Base-by-base conservation (phyloP, 2,888 invertebrate species). In the Arge pagana region DNA sequence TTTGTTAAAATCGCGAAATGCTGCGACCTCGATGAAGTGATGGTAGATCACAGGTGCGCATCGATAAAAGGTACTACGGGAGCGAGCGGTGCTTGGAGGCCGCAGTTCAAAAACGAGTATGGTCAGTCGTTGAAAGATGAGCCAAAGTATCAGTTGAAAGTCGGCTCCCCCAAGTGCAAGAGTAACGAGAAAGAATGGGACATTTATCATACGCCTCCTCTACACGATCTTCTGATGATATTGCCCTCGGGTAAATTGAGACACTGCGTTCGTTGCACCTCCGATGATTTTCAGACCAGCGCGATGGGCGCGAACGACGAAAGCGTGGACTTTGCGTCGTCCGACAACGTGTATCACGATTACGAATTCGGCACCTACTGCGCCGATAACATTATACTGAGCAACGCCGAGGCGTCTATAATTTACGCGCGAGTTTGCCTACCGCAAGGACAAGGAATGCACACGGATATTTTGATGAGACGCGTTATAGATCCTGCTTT, bases 281-380 rank as follows among this genome's bases (percentile, higher is more conserved):
- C n/a, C 2, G 78, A 79, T 21, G 57, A 56, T 15, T 16, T 53
- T 11, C 52, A 55, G 2, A 51, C 42, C 60, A 66, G 6, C 24
- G 31, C 48, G 48, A 61, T 40, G 21, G 57, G 48, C 21, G 50
- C 40, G 53, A 54, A 79, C 55, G 76, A 78, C 68, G 79, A 75
- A 51, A 70, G 69, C 13, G 77, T 78, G 52, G 64, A 73, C 13
- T 66, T 70, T 33, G 54, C 54, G 79, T 78, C 45, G 78, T 80
- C 64, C 78, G 83, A 69, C 78, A 83, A 45, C 72, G 59, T 74
- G 3, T 86, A 83, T 54, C 84, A 88, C 65, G 89, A 90, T 67
- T 89, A 90, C 69, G 79, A 81, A 13, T 85, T 84, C 57, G 86
- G 88, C 33, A 85, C 88, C 74, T 93, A 92, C 71, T 93, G 93